Evolutionary conservation across 2,113 vertebrate species (phyloP), one percentile per base, ranked within the genome.

Genomic region (Chionomys nivalis): DNA sequence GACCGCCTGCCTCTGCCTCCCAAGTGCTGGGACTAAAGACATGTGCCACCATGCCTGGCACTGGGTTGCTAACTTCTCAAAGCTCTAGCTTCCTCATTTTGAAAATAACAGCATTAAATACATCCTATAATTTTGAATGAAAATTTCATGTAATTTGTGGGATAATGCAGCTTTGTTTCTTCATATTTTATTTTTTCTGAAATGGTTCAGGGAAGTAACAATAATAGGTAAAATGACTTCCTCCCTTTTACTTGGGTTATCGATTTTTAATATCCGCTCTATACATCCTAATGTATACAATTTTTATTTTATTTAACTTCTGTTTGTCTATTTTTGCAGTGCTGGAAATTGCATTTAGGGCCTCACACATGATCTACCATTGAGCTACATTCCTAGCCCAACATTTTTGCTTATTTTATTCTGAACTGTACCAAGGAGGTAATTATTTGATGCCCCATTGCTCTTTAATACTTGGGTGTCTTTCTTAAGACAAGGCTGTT

Each of bases 131-230:
- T 39, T 21, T 42, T 65, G 6, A 72, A 7, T 75, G 7, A 66
- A 78, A 75, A 4, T 52, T 61, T 82, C 33, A 68, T 21, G 31
- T 61, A 58, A 31, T 26, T 39, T 26, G 12, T 47, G 13, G n/a
- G 23, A 76, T 13, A 75, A 58, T 68, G 68, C 19, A 47, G 4
- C 39, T 49, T 65, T 90, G 55, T 19, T 91, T 75, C 44, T 11
- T 36, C 12, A 44, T 55, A 47, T 58, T 90, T 73, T 44, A 63
- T 70, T 47, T 23, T 23, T 55, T 14, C 55, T 52, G 49, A 86
- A 95, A 93, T 89, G 23, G 82, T 70, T 86, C 19, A 68, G 21
- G 36, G 61, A 93, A 96, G 31, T 66, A 81, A 58, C 33, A 85
- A 77, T 4, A 75, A n/a, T 23, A 55, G 76, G 81, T 55, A 68